Evolutionary conservation across 2,797 vertebrate genomes (phyloP), one percentile per base, ranked within the genome.

Genomic region (Microctenopoma stevenorrisi): DNA sequence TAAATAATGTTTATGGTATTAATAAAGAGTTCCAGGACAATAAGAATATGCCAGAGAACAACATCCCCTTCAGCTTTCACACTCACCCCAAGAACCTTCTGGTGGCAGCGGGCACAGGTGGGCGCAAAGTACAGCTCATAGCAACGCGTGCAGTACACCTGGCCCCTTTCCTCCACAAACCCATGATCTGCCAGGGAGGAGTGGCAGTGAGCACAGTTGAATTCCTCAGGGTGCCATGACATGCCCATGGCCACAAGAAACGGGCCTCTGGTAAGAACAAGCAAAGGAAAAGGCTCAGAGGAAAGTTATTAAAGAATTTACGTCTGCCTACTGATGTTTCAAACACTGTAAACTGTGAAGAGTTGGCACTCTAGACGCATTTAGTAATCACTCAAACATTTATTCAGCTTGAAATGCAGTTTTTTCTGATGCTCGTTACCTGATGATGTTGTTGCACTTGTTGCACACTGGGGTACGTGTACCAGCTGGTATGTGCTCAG

Each of bases 171-270:
- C 91, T 98, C 96, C 83, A 99, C 96, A 70, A 99, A 99, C 3
- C 97, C 98, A 67, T 91, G 84, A 13, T 96, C 96, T 0, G 91
- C 95, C 95, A 99, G 94, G 1, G 96, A 96, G 53, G 94, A 90
- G 89, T 93, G 96, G 93, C 98, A 99, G 68, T 96, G 96, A 68
- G 93, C 90, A 12, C 98, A 99, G 55, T 93, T 96, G 78, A 99
- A 99, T 86, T 99, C 98, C 84, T 99, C 98, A 0, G 96, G 95
- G 89, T 99, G 98, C 98, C 98, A 99, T 0, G 98, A 97, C 90
- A 96, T 97, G 12, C 97, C 98, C 94, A 99, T 94, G 64, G 98
- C 98, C 88, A 99, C 95, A 4, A 99, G 93, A 86, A 97, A 99
- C 0, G 98, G 98, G 49, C 98, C 98, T 83, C 98, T 99, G 89